phyloP scores from a whole-genome alignment of 2,888 invertebrate genomes.

The Bombylius major region DNA sequence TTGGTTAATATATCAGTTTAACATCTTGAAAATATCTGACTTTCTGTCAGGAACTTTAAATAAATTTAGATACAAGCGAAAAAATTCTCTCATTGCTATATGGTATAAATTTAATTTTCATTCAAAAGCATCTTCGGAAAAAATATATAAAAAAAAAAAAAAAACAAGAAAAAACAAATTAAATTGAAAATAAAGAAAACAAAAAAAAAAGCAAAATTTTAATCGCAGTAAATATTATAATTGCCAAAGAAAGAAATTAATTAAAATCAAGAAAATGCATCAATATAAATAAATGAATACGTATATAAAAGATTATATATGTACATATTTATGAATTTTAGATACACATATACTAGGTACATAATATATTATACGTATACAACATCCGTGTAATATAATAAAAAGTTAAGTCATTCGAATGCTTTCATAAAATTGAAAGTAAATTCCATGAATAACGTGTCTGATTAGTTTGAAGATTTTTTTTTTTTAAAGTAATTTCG shows the following conservation, averaged over 20 bases:
- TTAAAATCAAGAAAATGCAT: not conserved
- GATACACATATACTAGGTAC: no score
- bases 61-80: not conserved
- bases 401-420: no score
- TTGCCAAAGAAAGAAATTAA: not conserved
- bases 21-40: not conserved
- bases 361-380: not conserved
- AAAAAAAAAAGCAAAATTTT: not conserved
- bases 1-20: not conserved
- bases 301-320: no score
- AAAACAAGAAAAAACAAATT: no score
- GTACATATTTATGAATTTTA: no score
- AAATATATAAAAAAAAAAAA: no score
- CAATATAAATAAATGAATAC: not conserved
- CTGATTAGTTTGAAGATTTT: not conserved
- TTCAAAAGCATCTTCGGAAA: no score
- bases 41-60: not conserved
- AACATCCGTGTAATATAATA: no score
- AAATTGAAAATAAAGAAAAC: no score
- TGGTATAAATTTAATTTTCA: no score
- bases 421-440: not conserved
- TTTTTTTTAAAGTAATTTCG: no score
- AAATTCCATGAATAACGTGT: not conserved
- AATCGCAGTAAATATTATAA: not conserved
- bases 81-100: no score